Evolutionary conservation across 2,797 vertebrate species (phyloP), one percentile per base, ranked within the genome.

Genomic region (Enteromius fasciolatus): DNA sequence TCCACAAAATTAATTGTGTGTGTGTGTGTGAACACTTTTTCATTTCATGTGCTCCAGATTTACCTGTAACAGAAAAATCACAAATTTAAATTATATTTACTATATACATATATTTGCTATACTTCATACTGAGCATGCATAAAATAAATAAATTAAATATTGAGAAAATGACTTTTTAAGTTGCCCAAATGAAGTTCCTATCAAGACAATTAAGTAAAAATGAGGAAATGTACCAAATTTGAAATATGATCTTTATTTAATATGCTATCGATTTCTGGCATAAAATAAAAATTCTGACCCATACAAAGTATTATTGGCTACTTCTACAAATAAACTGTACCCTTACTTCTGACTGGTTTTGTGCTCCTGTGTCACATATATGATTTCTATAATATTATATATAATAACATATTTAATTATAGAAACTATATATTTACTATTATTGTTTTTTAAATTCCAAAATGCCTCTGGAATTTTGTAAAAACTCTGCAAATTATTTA

Each of bases 21-120:
- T 66, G 54, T 20, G 15, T 1, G 18, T 17, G 18, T 44, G 14
- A 63, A 28, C 31, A 46, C 31, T 36, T 59, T 20, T 73, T 67
- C 23, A 9, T 50, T 50, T 3, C 20, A 11, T 61, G 48, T 63
- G 17, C 52, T 79, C 75, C 68, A 63, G 23, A 84, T 41, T 25
- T 57, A 23, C 82, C 82, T 84, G 46, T 5, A 64, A 84, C 28
- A 64, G 3, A 75, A 11, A 86, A n/a, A 57, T 54, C 0, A 79
- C 1, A 25, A 44, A 80, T 44, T 23, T 1, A 23, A 12, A 11
- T 11, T 23, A 57, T 23, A 57, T 57, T 57, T 57, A 23, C 20
- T 11, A 57, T 57, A 57, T 23, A 23, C n/a, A 57, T 5, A 57
- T 4, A 57, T 23, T 23, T 23, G 5, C n/a, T 57, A 57, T 25